These are phyloP conservation scores for Alitta virens DNA, from an alignment of 2,888 invertebrate genomes.

Conservation along the genomic window DNA sequence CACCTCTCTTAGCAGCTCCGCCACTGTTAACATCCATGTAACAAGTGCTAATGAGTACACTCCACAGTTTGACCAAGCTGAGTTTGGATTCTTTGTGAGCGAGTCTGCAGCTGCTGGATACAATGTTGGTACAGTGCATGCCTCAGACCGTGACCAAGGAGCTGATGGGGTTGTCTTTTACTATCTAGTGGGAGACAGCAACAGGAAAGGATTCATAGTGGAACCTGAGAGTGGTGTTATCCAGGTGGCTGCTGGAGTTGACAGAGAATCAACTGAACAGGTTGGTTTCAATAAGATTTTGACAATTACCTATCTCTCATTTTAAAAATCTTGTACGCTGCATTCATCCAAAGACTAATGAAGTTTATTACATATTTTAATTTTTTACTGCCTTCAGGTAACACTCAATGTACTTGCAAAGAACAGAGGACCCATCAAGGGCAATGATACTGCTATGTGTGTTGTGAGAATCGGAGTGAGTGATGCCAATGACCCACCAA, in stretches of 20 bases:
- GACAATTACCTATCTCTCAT: no score
- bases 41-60: conserved; percentile 47
- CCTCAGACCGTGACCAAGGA: conserved; percentile 45
- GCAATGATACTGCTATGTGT: conserved; percentile 93
- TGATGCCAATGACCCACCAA: conserved; percentile 95
- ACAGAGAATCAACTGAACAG: conserved; percentile 42
- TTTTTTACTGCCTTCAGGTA: conserved; percentile 19
- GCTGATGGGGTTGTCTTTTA: conserved; percentile 68
- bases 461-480: conserved; percentile 90
- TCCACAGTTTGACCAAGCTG: conserved; percentile 39
- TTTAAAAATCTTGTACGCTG: no score
- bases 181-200: conserved; percentile 88
- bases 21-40: conserved; percentile 40
- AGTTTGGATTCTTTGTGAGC: conserved; percentile 42
- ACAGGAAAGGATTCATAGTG: conserved; percentile 84
- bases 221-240: conserved; percentile 78
- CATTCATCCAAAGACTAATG: no score
- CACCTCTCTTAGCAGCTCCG: conserved; percentile 20
- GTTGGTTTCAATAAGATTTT: no score
- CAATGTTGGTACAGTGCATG: conserved; percentile 35
- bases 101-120: conserved; percentile 42
- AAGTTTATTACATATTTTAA: no score
- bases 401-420: conserved; percentile 85
- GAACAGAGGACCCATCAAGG: conserved; percentile 88
- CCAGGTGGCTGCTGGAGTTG: conserved; percentile 68